Percentiles rank a stretch among this genome's conserved stretches.
These are phyloP conservation scores for Syngnathus floridae DNA, from an alignment of 2,113 vertebrate species.

Conservation along the genomic window DNA sequence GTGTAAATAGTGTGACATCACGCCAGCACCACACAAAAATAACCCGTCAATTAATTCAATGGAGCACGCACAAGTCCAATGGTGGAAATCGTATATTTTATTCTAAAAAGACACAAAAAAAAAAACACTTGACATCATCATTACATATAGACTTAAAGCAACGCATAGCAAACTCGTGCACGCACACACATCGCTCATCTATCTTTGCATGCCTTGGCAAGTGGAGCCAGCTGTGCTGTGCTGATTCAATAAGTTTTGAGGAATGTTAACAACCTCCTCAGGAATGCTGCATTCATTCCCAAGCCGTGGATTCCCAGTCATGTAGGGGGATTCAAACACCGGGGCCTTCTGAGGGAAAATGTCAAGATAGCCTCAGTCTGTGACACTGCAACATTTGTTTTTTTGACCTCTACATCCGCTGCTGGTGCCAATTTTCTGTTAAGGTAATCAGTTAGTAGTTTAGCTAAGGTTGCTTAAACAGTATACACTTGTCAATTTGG, in stretches of 20 bases:
- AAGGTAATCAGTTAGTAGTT: neutral
- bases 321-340: constrained; percentile 38
- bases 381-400: constrained; percentile 10
- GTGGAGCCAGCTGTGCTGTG: constrained; percentile 51
- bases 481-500: neutral
- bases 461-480: neutral
- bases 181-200: constrained; percentile 17
- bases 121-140: too few relatives aligned
- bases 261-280: constrained; percentile 63
- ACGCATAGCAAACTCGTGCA: constrained; percentile 3
- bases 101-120: too few relatives aligned
- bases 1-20: neutral
- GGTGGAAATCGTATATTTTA: neutral
- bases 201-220: constrained; percentile 41
- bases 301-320: constrained; percentile 41
- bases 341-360: constrained; percentile 36
- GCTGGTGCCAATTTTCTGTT: neutral
- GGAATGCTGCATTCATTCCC: constrained; percentile 59
- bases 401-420: neutral
- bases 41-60: neutral
- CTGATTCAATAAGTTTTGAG: constrained; percentile 55
- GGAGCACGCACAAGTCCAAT: neutral
- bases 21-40: neutral
- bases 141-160: too few relatives aligned
- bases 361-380: constrained; percentile 14